Percentiles rank a stretch among this genome's conserved stretches.
phyloP scores from a whole-genome alignment of 2,888 invertebrate species.

The Agriopis marginaria region DNA sequence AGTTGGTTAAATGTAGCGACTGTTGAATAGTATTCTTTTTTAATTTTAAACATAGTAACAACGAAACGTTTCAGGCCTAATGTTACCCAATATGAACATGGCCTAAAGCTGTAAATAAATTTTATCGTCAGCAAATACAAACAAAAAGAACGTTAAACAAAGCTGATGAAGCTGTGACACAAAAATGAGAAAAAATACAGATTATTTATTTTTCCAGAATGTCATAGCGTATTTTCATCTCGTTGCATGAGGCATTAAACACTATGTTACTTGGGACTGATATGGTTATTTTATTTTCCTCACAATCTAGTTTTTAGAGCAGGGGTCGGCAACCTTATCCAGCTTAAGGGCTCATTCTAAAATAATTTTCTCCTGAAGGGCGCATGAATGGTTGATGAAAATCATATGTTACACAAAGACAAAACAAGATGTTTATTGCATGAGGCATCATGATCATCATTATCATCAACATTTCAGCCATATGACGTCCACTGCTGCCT shows the following conservation, averaged over 20 bases:
- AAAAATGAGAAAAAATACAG: constrained; percentile 58
- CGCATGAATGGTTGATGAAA: too few species aligned
- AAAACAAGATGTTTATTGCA: too few species aligned
- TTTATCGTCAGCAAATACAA: constrained; percentile 36
- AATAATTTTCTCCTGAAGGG: too few species aligned
- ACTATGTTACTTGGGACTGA: constrained; percentile 71
- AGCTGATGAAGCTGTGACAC: constrained; percentile 70
- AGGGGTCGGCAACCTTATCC: too few species aligned
- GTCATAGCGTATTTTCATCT: constrained; percentile 67
- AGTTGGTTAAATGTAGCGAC: neutral
- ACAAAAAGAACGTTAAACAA: constrained; percentile 59
- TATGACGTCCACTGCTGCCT: too few species aligned
- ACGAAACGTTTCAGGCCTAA: neutral
- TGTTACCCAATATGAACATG: constrained; percentile 18
- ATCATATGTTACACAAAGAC: too few species aligned
- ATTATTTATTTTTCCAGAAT: constrained; percentile 80
- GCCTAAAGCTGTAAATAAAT: constrained; percentile 50
- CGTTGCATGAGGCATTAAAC: constrained; percentile 66
- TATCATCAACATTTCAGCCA: too few species aligned
- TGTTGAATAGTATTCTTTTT: neutral
- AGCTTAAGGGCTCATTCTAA: too few species aligned
- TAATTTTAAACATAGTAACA: neutral
- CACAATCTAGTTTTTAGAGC: neutral
- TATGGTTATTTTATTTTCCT: constrained; percentile 44
- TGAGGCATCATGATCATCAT: too few species aligned